These are phyloP conservation scores for Acrossocheilus fasciatus DNA, from an alignment of 2,797 vertebrate genomes.

Conservation along the genomic window DNA sequence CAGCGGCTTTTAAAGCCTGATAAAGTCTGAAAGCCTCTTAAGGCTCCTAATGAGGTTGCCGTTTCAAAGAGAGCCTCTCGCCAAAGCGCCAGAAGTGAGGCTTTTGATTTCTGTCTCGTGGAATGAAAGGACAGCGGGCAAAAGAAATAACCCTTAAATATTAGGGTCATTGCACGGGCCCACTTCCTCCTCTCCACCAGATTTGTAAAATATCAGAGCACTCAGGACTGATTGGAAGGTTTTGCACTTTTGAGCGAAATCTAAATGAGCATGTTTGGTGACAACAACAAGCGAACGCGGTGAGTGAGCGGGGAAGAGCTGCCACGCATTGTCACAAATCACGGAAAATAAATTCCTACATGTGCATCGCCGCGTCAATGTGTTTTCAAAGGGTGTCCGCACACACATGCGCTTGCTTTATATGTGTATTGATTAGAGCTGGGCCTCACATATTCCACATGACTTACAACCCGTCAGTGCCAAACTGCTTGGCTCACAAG, in stretches of 20 bases:
- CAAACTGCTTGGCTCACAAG: conserved; percentile 79
- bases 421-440: conserved; percentile 85
- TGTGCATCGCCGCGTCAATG: background rate
- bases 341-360: background rate
- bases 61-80: conserved; percentile 73
- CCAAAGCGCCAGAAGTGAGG: conserved; percentile 64
- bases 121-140: conserved; percentile 70
- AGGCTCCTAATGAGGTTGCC: conserved; percentile 63
- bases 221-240: conserved; percentile 70
- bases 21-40: conserved; percentile 84
- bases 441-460: conserved; percentile 79
- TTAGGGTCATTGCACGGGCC: conserved; percentile 71
- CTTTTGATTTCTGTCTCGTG: conserved; percentile 65
- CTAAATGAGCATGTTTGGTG: conserved; percentile 53
- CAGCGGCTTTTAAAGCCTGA: conserved; percentile 82
- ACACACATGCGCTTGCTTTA: conserved; percentile 68
- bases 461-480: conserved; percentile 80
- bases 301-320: conserved; percentile 19
- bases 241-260: conserved; percentile 49
- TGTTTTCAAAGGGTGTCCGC: conserved; percentile 36
- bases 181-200: conserved; percentile 40
- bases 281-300: conserved; percentile 35
- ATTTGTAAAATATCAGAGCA: conserved; percentile 70
- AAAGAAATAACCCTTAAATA: conserved; percentile 65
- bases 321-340: conserved; percentile 49